Percentiles rank a stretch among this genome's conserved stretches.
Conservation (phyloP, 2,888 invertebrate species). For the Aspidiotus destructor region DNA sequence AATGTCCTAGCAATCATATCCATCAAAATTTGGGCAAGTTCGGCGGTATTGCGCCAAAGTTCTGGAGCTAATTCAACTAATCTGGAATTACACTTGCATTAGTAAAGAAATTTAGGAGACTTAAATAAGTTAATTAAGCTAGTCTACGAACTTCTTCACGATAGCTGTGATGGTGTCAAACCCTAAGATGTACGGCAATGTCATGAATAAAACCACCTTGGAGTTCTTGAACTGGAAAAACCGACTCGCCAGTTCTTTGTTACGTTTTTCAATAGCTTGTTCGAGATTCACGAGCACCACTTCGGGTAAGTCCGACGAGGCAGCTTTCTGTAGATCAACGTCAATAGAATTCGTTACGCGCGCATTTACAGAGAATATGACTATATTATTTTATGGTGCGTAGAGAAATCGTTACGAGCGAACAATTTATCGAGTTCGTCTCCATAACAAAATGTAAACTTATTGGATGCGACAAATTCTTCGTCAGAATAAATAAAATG, state of each 20-base stretch:
- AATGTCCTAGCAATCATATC: background rate
- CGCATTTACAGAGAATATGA: conserved; percentile 34
- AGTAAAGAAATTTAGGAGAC: background rate
- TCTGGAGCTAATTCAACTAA: conserved; percentile 13
- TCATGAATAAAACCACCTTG: conserved; percentile 65
- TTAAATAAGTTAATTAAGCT: background rate
- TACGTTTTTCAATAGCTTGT: conserved; percentile 85
- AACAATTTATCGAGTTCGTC: background rate
- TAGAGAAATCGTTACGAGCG: background rate
- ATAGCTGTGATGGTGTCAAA: conserved; percentile 80
- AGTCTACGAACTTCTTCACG: conserved; percentile 66
- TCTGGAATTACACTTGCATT: background rate
- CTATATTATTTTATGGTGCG: conserved; percentile 2
- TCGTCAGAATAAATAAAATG: too few relatives aligned
- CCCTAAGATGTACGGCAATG: conserved; percentile 78
- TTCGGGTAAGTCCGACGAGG: conserved; percentile 79
- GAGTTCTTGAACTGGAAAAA: conserved; percentile 74
- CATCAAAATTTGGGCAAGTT: background rate
- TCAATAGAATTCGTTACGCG: too few relatives aligned
- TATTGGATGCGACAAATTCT: too few relatives aligned
- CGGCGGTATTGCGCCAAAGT: background rate
- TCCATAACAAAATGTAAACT: background rate
- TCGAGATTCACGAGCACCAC: conserved; percentile 82
- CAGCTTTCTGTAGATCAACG: conserved; percentile 58
- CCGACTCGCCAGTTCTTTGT: conserved; percentile 84